Conservation (phyloP, 2,888 invertebrate species). For the Norana najaformis region DNA sequence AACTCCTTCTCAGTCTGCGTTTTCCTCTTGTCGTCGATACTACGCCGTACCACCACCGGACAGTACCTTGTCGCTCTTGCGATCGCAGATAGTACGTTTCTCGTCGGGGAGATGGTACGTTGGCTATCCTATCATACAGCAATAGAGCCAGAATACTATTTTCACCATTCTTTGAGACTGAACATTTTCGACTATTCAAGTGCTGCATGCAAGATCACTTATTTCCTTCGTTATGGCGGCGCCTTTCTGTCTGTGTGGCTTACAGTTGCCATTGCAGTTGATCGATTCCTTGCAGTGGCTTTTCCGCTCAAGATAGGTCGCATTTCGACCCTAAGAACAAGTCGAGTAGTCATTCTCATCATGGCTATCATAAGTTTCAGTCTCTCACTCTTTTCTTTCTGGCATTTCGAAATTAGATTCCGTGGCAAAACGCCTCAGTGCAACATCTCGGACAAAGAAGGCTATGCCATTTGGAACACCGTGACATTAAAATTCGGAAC, state of each 20-base stretch:
- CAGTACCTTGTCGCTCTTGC: background rate
- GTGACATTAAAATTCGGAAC: constrained; percentile 23
- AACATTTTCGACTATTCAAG: background rate
- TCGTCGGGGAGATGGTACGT: background rate
- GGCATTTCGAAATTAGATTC: background rate
- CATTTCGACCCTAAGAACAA: background rate
- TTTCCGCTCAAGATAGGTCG: background rate
- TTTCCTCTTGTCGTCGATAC: background rate
- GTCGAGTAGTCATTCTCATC: background rate
- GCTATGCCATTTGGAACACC: constrained; percentile 26
- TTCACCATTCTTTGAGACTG: background rate
- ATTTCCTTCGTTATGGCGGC: background rate
- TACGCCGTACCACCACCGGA: background rate
- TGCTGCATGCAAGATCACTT: background rate
- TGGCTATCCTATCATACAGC: background rate
- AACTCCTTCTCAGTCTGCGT: background rate
- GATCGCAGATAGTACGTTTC: constrained; percentile 8
- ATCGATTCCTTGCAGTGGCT: background rate
- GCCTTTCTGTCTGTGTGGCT: background rate
- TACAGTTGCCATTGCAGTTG: background rate
- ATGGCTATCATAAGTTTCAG: background rate
- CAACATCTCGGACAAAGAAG: background rate
- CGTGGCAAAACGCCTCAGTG: background rate
- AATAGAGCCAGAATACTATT: background rate
- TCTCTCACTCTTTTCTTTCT: background rate